Conservation (phyloP, 2,888 invertebrate species). For the Nemotelus nigrinus region DNA sequence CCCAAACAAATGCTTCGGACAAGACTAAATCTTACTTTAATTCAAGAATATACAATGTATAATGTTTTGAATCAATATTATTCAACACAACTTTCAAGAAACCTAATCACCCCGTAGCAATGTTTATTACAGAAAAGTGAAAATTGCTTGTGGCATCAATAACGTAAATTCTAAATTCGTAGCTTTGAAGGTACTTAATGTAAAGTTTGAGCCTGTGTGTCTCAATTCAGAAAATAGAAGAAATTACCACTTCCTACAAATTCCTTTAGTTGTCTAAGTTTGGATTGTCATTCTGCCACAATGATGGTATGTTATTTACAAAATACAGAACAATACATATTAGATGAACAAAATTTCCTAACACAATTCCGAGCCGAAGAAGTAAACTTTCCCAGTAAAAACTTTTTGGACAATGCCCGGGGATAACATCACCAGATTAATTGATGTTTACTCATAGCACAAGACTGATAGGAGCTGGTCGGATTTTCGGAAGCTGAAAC, state of each 20-base stretch:
- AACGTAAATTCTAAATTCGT: slow-evolving; percentile 25
- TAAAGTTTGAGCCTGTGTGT: slow-evolving; percentile 13
- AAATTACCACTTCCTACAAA: slow-evolving; percentile 28
- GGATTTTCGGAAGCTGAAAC: slow-evolving; percentile 6
- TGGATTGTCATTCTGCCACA: slow-evolving; percentile 29
- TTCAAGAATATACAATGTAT: no score
- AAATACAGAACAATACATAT: slow-evolving; percentile 5
- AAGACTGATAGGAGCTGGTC: slow-evolving; percentile 32
- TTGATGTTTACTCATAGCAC: slow-evolving; percentile 43
- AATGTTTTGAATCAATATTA: no score
- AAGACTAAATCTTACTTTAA: no score
- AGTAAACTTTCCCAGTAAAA: slow-evolving; percentile 31
- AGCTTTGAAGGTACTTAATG: not conserved
- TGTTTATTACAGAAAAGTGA: not conserved
- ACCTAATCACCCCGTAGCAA: no score
- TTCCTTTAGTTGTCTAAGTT: slow-evolving; percentile 24
- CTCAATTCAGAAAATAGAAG: not conserved
- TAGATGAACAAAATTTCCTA: not conserved
- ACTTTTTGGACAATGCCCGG: slow-evolving; percentile 41
- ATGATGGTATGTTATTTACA: slow-evolving; percentile 3
- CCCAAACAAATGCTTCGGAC: no score
- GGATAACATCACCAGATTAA: slow-evolving; percentile 41
- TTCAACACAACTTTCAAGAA: no score
- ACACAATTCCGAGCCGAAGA: slow-evolving; percentile 22
- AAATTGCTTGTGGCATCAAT: slow-evolving; percentile 23